Evolutionary conservation across 2,797 vertebrate genomes (phyloP), one percentile per base, ranked within the genome.

Genomic region (Coracias cyanogaster): DNA sequence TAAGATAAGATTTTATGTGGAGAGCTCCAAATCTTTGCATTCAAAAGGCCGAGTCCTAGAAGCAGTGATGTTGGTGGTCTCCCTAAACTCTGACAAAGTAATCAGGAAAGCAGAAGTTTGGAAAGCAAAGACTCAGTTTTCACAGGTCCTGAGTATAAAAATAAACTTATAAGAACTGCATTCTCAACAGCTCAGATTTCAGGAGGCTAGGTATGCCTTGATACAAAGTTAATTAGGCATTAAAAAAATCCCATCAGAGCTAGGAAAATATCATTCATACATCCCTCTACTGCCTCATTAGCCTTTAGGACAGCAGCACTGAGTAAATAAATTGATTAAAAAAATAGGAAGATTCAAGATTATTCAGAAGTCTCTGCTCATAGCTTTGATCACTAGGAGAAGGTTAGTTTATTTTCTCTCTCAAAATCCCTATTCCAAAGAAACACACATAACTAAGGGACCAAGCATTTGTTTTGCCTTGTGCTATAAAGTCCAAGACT

Each of bases 181-280:
- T 58, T 64, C 35, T 72, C 5, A 4, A 29, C 17, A 82, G 82
- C 41, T 92, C 76, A 48, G n/a, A 28, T 71, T 92, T 72, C 71
- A 74, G 49, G 31, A 91, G n/a, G 61, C 22, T 29, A 10, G 41
- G 61, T 82, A 66, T 69, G 60, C 33, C 78, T 49, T 37, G 15
- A 45, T 60, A 57, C 17, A 16, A 57, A 91, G 51, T 83, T 83
- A 95, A 92, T 92, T 90, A 48, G 55, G 66, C 65, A 88, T 66
- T 89, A 7, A 69, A 93, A 26, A 69, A 64, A 89, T 65, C 82
- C 85, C 80, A 86, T 90, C 84, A 88, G 87, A 81, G 58, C 51
- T 54, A 31, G 61, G 33, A 77, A 96, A 94, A 89, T 87, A 82
- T 78, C 72, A 95, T 71, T 82, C 76, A 81, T 92, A 92, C 61